Conservation (phyloP, 2,797 vertebrate genomes). For the Mionectes olivaceus region DNA sequence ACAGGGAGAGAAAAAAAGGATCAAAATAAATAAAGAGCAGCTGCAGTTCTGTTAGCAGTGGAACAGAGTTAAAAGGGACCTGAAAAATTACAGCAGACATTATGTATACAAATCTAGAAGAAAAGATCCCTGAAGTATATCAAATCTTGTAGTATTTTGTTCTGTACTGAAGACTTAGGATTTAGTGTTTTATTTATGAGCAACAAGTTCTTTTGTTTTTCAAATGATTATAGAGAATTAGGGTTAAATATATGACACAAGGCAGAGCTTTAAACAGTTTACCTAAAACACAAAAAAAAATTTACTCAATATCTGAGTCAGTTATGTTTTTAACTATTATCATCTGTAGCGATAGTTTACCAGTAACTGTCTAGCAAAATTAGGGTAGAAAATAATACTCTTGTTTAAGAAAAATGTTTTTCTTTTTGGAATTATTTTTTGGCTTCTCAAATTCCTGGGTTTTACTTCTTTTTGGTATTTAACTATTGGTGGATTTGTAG, state of each 20-base stretch:
- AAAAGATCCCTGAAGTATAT: constrained; percentile 11
- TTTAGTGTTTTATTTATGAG: background rate
- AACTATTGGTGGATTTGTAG: background rate
- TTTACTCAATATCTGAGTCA: background rate
- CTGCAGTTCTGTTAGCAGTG: constrained; percentile 25
- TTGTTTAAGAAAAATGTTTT: background rate
- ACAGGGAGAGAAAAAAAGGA: background rate
- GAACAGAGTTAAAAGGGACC: constrained; percentile 35
- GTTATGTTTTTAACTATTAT: background rate
- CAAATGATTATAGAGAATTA: background rate
- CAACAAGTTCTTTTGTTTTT: background rate
- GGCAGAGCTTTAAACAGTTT: background rate
- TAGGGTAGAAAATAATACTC: background rate
- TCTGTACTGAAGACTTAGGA: background rate
- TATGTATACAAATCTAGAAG: constrained; percentile 13
- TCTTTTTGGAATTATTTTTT: background rate
- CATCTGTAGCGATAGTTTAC: background rate
- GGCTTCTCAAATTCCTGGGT: background rate
- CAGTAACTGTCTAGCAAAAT: background rate
- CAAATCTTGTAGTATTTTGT: background rate
- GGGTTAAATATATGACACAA: background rate
- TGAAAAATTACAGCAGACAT: constrained; percentile 22
- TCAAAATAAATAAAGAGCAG: constrained; percentile 57
- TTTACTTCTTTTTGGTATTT: background rate
- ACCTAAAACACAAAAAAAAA: background rate